Evolutionary conservation across 2,113 vertebrate genomes (phyloP), one percentile per base, ranked within the genome.

Genomic region (Lophochroa leadbeateri): DNA sequence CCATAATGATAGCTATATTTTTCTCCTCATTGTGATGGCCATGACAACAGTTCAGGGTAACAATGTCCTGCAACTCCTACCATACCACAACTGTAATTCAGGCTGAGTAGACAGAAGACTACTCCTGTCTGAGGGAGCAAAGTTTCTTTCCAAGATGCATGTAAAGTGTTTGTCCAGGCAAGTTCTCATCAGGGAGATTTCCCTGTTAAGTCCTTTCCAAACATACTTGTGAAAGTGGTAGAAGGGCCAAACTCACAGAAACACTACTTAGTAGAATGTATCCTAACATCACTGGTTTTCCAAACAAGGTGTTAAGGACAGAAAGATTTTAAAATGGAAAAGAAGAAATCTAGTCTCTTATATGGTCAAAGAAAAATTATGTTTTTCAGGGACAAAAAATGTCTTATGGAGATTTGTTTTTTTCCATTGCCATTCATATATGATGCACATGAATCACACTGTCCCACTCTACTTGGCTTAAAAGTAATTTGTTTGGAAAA

Each of bases 1-100:
- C 69, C 78, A 81, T 96, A 97, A 97, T 88, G 92, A 96, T 82
- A 92, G 84, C 93, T 90, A 69, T 97, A 97, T 98, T 96, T 97
- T 97, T 94, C 88, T 92, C 85, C 93, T 97, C 86, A 85, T 97
- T 90, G 82, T 96, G 96, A 97, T 94, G 92, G 64, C 58, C 81
- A 69, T 68, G 72, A 60, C 28, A 31, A 97, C 87, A 97, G 93
- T 86, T 93, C 75, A 86, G 77, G 53, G 58, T 90, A 95, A 93
- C 87, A 85, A 74, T 29, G 83, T 93, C 81, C 89, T 94, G 80
- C 69, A 81, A 82, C 28, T 91, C 63, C 60, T 95, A n/a, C 39
- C 21, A 47, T 83, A 79, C n/a, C 57, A 68, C 47, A 60, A 53
- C 55, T 75, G 21, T 81, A 96, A 94, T 83, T 96, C 91, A 86